A percentile compares a stretch with the other conserved stretches of the same genome.
Evolutionary conservation across 2,113 vertebrate genomes (phyloP).

Genomic region (Onychorhynchus coronatus): DNA sequence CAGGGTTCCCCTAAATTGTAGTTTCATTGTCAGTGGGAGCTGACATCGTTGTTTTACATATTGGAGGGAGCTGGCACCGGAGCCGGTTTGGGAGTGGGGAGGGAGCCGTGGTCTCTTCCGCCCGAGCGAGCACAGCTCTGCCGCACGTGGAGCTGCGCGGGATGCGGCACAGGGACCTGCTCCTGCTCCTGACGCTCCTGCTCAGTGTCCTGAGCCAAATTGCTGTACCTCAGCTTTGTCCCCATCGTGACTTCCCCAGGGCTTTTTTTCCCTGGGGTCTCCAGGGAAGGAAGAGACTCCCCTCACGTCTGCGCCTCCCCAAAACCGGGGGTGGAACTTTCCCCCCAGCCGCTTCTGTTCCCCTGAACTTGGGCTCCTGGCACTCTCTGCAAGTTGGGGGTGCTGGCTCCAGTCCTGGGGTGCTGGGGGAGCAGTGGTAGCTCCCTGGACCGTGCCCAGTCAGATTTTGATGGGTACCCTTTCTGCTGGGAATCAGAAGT

Average conservation of each 20-base stretch:
- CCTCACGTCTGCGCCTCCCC: neutral
- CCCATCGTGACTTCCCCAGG: rapidly evolving
- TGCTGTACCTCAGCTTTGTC: neutral
- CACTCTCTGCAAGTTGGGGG: rapidly evolving
- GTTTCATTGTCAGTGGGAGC: neutral
- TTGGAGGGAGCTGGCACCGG: neutral
- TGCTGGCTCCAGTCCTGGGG: neutral
- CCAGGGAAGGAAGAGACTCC: neutral
- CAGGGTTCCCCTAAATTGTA: neutral
- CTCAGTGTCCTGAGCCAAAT: no score
- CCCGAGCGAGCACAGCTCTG: neutral
- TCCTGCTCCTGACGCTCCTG: neutral
- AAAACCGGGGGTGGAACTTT: rapidly evolving
- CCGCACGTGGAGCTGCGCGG: neutral
- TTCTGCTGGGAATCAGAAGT: neutral
- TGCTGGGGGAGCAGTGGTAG: neutral
- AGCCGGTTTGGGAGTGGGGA: neutral
- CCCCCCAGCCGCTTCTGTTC: neutral
- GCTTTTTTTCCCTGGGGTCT: neutral
- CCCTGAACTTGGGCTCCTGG: rapidly evolving
- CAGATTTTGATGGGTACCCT: neutral
- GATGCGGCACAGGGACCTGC: neutral
- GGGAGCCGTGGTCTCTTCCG: neutral
- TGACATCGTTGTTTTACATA: neutral
- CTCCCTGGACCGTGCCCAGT: rapidly evolving